phyloP scores from a whole-genome alignment of 2,888 invertebrate species.

The Drosophila limbata region DNA sequence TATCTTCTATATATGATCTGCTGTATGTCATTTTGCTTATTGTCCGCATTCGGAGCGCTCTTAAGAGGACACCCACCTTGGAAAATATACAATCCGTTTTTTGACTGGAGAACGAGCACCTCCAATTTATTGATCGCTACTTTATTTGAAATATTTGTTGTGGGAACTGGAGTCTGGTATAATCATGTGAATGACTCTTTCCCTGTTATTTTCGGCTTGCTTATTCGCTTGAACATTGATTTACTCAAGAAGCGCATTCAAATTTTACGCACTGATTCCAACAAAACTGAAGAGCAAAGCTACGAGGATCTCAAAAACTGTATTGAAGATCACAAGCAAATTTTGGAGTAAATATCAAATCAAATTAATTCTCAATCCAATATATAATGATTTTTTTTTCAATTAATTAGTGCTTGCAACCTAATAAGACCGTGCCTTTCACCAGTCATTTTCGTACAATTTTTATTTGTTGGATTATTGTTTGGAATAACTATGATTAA shows the following conservation, averaged over 20 bases:
- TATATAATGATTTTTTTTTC: background rate
- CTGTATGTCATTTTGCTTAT: constrained; percentile 25
- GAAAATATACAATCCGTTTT: constrained; percentile 48
- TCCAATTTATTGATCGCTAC: constrained; percentile 32
- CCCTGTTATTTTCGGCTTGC: constrained; percentile 29
- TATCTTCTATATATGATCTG: constrained; percentile 31
- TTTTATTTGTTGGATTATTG: constrained; percentile 34
- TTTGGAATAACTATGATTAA: constrained; percentile 47
- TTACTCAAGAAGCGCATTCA: constrained; percentile 27
- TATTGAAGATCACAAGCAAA: constrained; percentile 35
- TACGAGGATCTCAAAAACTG: constrained; percentile 39
- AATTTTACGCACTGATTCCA: constrained; percentile 27
- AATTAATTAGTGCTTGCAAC: constrained; percentile 31
- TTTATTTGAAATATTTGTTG: constrained; percentile 21
- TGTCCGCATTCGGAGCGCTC: constrained; percentile 21
- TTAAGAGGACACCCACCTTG: constrained; percentile 29
- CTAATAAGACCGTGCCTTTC: constrained; percentile 36
- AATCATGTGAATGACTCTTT: constrained; percentile 38
- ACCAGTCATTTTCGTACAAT: constrained; percentile 40
- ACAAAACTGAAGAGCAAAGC: constrained; percentile 6
- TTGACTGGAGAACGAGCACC: constrained; percentile 40
- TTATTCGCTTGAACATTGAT: constrained; percentile 24
- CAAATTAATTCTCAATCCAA: background rate
- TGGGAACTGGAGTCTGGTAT: constrained; percentile 12
- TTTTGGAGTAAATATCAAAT: constrained; percentile 30